phyloP scores from a whole-genome alignment of 2,113 vertebrate genomes.

The Rostratula benghalensis region DNA sequence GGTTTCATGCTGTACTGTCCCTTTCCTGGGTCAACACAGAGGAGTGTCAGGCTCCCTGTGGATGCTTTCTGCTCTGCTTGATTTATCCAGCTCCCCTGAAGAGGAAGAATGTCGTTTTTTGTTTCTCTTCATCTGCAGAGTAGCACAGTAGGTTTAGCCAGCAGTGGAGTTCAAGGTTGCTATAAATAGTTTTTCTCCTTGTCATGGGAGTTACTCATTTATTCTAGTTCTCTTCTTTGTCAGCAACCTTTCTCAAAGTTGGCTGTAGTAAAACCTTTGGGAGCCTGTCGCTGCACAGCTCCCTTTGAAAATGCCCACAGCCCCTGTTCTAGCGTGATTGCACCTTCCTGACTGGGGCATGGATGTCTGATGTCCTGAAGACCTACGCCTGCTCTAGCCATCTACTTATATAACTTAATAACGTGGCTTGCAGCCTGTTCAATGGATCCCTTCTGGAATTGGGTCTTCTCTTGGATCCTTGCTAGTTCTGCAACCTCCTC shows the following conservation, averaged over 20 bases:
- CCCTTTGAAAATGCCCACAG: not conserved
- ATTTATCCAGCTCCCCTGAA: not conserved
- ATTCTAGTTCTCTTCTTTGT: constrained; percentile 66
- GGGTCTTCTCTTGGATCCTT: not conserved
- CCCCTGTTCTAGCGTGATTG: not conserved
- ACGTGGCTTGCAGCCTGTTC: not conserved
- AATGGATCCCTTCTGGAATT: not conserved
- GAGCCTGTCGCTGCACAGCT: not conserved
- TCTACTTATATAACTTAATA: not conserved
- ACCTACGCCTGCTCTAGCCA: not conserved
- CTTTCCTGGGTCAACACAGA: not conserved
- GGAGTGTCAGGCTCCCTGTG: not conserved
- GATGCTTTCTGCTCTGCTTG: not conserved
- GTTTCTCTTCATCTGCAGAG: not conserved
- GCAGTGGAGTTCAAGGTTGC: constrained; percentile 29
- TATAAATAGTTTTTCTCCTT: constrained; percentile 74
- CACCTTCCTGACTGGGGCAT: not conserved
- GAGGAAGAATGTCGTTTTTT: not conserved
- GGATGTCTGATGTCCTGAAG: not conserved
- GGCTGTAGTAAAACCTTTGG: not conserved
- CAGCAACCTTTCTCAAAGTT: not conserved
- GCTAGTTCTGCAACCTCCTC: not conserved
- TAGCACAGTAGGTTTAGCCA: not conserved
- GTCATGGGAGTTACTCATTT: constrained; percentile 61
- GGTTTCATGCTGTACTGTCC: not conserved